A percentile compares a stretch with the other conserved stretches of the same genome.
Evolutionary conservation across 2,797 vertebrate species (phyloP).

Genomic region (Pseudochaenichthys georgianus): DNA sequence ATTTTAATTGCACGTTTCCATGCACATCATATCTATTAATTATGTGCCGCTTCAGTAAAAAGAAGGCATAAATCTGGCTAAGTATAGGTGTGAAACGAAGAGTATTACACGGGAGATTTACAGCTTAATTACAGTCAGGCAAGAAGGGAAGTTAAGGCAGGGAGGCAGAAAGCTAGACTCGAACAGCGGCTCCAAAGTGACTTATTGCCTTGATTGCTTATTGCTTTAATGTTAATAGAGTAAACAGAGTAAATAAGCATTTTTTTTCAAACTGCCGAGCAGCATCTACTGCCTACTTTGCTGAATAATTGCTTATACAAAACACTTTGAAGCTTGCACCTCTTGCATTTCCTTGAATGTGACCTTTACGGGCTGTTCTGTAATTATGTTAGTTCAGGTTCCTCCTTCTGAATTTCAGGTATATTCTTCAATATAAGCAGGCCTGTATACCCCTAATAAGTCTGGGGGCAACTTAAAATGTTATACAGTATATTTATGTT

Average conservation of each 20-base stretch:
- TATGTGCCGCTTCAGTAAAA: slow-evolving; percentile 66
- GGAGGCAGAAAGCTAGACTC: slow-evolving; percentile 45
- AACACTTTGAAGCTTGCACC: slow-evolving; percentile 5
- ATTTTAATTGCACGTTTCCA: slow-evolving; percentile 66
- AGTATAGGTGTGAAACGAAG: slow-evolving; percentile 74
- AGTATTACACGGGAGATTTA: slow-evolving; percentile 71
- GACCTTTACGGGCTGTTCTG: slow-evolving; percentile 1
- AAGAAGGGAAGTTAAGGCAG: slow-evolving; percentile 46
- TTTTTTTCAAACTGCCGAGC: slow-evolving; percentile 6
- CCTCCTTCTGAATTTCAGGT: neutral
- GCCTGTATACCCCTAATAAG: neutral
- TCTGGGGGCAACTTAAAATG: neutral
- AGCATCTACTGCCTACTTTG: neutral
- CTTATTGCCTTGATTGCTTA: slow-evolving; percentile 18
- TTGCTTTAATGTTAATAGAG: neutral
- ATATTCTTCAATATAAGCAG: neutral
- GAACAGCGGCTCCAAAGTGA: slow-evolving; percentile 39
- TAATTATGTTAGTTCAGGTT: neutral
- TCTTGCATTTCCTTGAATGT: neutral
- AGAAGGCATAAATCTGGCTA: slow-evolving; percentile 65
- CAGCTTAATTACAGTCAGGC: slow-evolving; percentile 69
- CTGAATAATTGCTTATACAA: neutral
- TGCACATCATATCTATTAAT: slow-evolving; percentile 72
- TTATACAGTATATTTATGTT: neutral
- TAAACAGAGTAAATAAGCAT: slow-evolving; percentile 17